Percentiles rank a stretch among this genome's conserved stretches.
Evolutionary conservation across 2,888 invertebrate genomes (phyloP).

Genomic region (Abrostola tripartita): DNA sequence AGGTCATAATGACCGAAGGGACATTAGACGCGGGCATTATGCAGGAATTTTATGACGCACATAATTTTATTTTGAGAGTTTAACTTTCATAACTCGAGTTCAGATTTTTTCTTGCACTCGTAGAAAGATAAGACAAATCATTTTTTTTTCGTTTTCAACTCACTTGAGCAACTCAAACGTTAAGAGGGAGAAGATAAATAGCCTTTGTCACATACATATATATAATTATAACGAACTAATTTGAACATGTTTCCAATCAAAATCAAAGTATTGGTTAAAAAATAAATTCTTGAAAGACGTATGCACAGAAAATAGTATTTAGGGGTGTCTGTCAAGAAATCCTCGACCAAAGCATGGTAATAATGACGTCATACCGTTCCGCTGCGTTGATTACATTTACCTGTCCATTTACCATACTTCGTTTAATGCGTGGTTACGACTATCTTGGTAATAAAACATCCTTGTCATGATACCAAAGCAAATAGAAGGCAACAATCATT

Average conservation of each 20-base stretch:
- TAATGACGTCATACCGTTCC: constrained; percentile 11
- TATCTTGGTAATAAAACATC: constrained; percentile 23
- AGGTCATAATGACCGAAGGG: constrained; percentile 44
- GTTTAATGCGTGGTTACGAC: constrained; percentile 4
- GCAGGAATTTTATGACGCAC: constrained; percentile 31
- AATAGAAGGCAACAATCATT: constrained; percentile 45
- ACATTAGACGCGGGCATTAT: constrained; percentile 22
- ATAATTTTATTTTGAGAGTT: constrained; percentile 33
- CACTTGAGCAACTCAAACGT: constrained; percentile 16
- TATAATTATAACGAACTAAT: too few species aligned
- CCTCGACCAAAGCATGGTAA: not conserved
- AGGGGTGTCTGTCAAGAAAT: too few species aligned
- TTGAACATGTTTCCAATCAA: too few species aligned
- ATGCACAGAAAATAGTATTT: not conserved
- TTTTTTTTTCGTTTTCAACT: constrained; percentile 15
- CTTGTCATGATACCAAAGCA: constrained; percentile 11
- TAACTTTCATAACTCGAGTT: constrained; percentile 31
- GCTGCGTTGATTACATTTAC: constrained; percentile 14
- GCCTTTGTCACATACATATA: too few species aligned
- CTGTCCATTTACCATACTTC: constrained; percentile 9
- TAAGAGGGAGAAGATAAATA: not conserved
- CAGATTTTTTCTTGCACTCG: constrained; percentile 35
- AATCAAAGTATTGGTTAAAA: too few species aligned
- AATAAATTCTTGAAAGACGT: too few species aligned
- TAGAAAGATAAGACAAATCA: constrained; percentile 31